Evolutionary conservation across 2,797 vertebrate genomes (phyloP).

Genomic region (Anniella stebbinsi): DNA sequence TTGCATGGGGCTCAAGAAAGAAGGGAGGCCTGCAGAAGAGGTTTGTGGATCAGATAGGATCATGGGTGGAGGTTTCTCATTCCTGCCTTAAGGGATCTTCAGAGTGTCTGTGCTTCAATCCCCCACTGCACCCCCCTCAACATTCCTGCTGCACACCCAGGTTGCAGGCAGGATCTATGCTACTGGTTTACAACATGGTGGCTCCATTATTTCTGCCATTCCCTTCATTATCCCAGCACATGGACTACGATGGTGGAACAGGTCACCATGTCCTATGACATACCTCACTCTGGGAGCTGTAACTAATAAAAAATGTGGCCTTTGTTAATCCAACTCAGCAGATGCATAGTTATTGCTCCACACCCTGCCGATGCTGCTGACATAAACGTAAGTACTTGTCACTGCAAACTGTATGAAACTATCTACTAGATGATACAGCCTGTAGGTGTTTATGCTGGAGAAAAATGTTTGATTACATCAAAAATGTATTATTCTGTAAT

Average conservation of each 20-base stretch:
- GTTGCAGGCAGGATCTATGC: no score
- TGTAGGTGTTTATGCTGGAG: neutral
- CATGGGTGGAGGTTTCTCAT: no score
- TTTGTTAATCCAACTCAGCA: neutral
- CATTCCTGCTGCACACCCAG: no score
- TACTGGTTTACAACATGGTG: neutral
- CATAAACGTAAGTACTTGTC: neutral
- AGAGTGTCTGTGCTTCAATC: no score
- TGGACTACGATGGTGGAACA: neutral
- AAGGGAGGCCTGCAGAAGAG: no score
- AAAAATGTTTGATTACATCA: neutral
- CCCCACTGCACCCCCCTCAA: neutral
- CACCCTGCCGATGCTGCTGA: neutral
- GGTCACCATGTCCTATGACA: neutral
- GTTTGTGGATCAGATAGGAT: no score
- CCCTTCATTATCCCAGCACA: neutral
- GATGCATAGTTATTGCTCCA: neutral
- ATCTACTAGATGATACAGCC: neutral
- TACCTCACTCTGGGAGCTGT: neutral
- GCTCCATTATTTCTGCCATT: neutral
- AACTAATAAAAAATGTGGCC: neutral
- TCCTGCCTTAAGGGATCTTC: neutral
- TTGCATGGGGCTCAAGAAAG: no score
- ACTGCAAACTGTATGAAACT: neutral
- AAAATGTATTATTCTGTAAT: neutral